Evolutionary conservation across 2,888 invertebrate genomes (phyloP), one percentile per base, ranked within the genome.

Genomic region (Hecatera dysodea): DNA sequence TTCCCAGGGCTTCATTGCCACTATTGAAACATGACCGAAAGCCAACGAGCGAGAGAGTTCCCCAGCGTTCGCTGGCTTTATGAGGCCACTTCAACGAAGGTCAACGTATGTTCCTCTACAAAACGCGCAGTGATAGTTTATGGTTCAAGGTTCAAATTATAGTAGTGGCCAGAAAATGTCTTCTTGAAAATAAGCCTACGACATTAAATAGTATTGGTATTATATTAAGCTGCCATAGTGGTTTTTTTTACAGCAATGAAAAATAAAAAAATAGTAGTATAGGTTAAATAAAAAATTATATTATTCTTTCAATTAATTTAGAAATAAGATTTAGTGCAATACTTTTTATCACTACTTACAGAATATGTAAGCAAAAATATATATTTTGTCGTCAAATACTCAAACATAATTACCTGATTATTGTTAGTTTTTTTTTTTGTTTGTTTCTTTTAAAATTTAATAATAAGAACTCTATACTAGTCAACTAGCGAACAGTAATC

Each of bases 181-280:
- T 69, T 42, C 61, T 68, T 62, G 4, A 33, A 27, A 62, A 57
- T 55, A 75, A 61, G 2, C 61, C 24, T 46, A 46, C 24, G 24
- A 24, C 36, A 5, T 27, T 44, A 24, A 22, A 27, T 50, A 39
- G 19, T 22, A 5, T 42, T 22, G 12, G 29, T 67, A 67, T 44
- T 50, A 0, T 53, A 66, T 42, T 36, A 73, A 50, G 57, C 44
- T 39, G 48, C 44, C 50, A 27, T 48, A 29, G 24, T 42, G n/a
- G 22, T 24, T 8, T 22, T 50, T 24, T 50, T 11, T 15, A 22
- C 24, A 24, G 24, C 24, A 50, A 50, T 50, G 48, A n/a, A 6
- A 22, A 50, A 15, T 50, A 48, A n/a, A n/a, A n/a, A n/a, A n/a
- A n/a, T n/a, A n/a, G n/a, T 46, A 48, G 11, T 22, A 22, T 33